These are phyloP conservation scores for Dynastes hyllus DNA, from an alignment of 2,888 invertebrate genomes.

Conservation along the genomic window DNA sequence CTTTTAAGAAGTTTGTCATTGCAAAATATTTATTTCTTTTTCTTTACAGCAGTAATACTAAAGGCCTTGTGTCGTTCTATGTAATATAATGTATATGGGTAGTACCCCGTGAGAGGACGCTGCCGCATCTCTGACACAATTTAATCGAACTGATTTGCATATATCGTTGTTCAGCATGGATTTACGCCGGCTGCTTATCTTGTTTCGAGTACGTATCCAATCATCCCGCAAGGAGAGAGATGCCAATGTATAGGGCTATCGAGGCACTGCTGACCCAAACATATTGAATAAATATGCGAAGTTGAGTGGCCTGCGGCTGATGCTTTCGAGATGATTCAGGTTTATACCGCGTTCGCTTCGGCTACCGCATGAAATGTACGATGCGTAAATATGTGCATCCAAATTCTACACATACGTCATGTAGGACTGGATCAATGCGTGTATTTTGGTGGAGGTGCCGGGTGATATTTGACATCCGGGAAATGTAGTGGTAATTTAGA, in stretches of 20 bases:
- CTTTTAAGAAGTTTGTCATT: too few species aligned
- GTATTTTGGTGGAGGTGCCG: background rate
- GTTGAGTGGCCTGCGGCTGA: constrained; percentile 25
- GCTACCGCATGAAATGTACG: background rate
- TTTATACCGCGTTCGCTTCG: background rate
- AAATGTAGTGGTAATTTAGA: background rate
- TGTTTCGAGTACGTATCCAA: constrained; percentile 32
- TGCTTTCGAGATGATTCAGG: constrained; percentile 11
- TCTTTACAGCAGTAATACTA: too few species aligned
- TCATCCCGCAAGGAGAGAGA: constrained; percentile 16
- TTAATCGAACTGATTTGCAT: constrained; percentile 45
- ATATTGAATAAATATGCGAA: constrained; percentile 26
- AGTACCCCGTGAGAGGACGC: constrained; percentile 20
- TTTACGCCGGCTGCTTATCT: constrained; percentile 40
- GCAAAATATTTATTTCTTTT: too few species aligned
- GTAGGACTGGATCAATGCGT: background rate
- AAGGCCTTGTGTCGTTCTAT: too few species aligned
- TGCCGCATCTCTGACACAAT: constrained; percentile 18
- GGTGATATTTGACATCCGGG: background rate
- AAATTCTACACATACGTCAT: background rate
- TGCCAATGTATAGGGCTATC: background rate
- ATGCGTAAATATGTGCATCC: background rate
- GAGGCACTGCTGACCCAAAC: constrained; percentile 17
- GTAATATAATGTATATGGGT: background rate
- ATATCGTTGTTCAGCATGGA: background rate